Evolutionary conservation across 2,888 invertebrate genomes (phyloP), one percentile per base, ranked within the genome.

Genomic region (Ichneumoninae sp.): DNA sequence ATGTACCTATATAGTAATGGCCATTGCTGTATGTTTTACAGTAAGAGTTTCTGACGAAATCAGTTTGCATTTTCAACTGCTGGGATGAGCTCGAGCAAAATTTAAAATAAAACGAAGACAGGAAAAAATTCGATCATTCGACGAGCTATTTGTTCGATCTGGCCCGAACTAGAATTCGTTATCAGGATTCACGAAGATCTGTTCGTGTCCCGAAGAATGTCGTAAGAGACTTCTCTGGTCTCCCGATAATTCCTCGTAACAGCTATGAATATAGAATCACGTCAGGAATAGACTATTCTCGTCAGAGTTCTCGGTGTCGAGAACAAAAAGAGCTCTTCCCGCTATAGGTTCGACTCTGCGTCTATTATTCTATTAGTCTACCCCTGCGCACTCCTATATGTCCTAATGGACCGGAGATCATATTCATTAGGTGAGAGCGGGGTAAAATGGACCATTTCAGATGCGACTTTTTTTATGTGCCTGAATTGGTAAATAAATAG

Each of bases 291-390:
- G 3, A n/a, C n/a, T n/a, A 60, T 60, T 8, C 16, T 16, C n/a
- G 7, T 47, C 60, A 60, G 6, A 16, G 22, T 40, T 16, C 2
- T 44, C 33, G 2, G 40, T n/a, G n/a, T 33, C 44, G 26, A 19
- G 72, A 44, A 60, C 8, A n/a, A 57, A 44, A 72, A 22, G 19
- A 6, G 5, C 3, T 57, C 71, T 40, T 40, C 16, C 7, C n/a
- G 19, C 1, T 33, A 33, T 33, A 33, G 33, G 6, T 33, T 7
- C 6, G 33, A 6, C 33, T 33, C 33, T 33, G 7, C 33, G 6
- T 33, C 7, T 33, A 33, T 33, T 7, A 33, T 33, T 84, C 80
- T 84, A 87, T 86, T 85, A 86, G 69, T 71, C 52, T 33, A 76
- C 65, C 68, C 68, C 65, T 80, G 54, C 79, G 47, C 70, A 44